These are phyloP conservation scores for Benthosema pterotum DNA, from an alignment of 2,797 vertebrate genomes.

Conservation along the genomic window DNA sequence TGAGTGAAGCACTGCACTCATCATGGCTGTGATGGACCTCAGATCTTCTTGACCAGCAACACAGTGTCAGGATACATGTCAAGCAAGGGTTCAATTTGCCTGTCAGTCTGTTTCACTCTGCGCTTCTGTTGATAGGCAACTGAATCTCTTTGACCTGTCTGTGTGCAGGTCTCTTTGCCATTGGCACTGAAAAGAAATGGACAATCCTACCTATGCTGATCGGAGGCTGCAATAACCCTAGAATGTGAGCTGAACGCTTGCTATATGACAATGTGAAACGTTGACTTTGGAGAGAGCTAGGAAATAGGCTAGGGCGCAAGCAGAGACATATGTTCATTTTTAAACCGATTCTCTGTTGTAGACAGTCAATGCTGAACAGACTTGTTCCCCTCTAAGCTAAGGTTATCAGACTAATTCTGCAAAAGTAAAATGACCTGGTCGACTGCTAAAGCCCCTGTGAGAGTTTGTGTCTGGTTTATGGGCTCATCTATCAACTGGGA, in stretches of 20 bases:
- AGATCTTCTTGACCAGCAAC: constrained; percentile 5
- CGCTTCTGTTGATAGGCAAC: background rate
- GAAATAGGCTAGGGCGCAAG: constrained; percentile 45
- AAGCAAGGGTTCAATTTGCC: constrained; percentile 2
- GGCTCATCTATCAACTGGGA: constrained; percentile 60
- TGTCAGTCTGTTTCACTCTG: background rate
- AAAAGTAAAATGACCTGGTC: constrained; percentile 68
- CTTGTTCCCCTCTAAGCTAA: constrained; percentile 51
- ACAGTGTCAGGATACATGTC: constrained; percentile 1
- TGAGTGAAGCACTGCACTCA: constrained; percentile 5
- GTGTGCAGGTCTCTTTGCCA: background rate
- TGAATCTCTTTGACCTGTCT: background rate
- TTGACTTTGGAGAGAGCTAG: constrained; percentile 23
- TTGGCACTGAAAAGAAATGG: background rate
- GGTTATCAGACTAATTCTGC: constrained; percentile 74
- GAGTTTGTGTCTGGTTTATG: constrained; percentile 68
- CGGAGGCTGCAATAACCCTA: background rate
- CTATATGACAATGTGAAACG: constrained; percentile 28
- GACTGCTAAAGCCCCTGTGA: constrained; percentile 68
- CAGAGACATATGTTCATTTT: constrained; percentile 47
- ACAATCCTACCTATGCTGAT: background rate
- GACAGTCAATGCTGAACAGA: constrained; percentile 40
- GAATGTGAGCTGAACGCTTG: constrained; percentile 25
- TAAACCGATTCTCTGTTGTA: constrained; percentile 45
- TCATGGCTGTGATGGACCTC: constrained; percentile 2